Conservation (phyloP, 2,888 invertebrate species). For the Drosophila formosana region DNA sequence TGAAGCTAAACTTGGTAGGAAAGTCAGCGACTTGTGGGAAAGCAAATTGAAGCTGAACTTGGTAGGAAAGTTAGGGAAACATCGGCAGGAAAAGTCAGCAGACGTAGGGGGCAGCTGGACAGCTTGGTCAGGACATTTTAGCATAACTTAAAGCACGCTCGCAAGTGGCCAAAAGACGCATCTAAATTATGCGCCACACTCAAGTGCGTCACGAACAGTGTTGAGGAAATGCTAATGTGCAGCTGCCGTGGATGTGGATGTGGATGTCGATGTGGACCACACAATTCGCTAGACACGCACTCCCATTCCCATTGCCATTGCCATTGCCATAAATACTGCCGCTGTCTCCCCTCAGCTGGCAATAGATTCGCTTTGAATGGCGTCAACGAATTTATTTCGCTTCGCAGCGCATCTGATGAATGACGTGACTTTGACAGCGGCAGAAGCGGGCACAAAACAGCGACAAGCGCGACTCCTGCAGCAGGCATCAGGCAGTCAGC, state of each 20-base stretch:
- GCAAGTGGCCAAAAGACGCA: slow-evolving; percentile 27
- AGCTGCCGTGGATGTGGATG: background rate
- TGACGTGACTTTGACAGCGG: slow-evolving; percentile 65
- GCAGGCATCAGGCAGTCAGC: slow-evolving; percentile 57
- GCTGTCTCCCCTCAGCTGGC: slow-evolving; percentile 2
- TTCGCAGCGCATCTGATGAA: slow-evolving; percentile 71
- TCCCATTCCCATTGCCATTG: too few relatives aligned
- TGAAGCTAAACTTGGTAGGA: background rate
- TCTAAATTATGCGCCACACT: slow-evolving; percentile 45
- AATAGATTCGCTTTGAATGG: slow-evolving; percentile 62
- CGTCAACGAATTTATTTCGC: slow-evolving; percentile 73
- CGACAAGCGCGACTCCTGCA: slow-evolving; percentile 11
- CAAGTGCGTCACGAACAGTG: slow-evolving; percentile 31
- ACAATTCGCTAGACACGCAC: slow-evolving; percentile 12
- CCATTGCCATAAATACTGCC: background rate
- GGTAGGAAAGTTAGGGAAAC: too few relatives aligned
- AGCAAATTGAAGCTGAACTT: too few relatives aligned
- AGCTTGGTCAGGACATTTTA: slow-evolving; percentile 16
- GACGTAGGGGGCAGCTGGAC: too few relatives aligned
- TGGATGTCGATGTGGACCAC: slow-evolving; percentile 38
- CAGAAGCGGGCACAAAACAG: slow-evolving; percentile 19
- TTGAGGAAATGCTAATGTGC: slow-evolving; percentile 42
- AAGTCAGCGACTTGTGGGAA: background rate
- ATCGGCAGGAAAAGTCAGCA: too few relatives aligned
- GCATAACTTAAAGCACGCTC: slow-evolving; percentile 23